These are phyloP conservation scores for Elegia similella DNA, from an alignment of 2,888 invertebrate genomes.

Conservation along the genomic window DNA sequence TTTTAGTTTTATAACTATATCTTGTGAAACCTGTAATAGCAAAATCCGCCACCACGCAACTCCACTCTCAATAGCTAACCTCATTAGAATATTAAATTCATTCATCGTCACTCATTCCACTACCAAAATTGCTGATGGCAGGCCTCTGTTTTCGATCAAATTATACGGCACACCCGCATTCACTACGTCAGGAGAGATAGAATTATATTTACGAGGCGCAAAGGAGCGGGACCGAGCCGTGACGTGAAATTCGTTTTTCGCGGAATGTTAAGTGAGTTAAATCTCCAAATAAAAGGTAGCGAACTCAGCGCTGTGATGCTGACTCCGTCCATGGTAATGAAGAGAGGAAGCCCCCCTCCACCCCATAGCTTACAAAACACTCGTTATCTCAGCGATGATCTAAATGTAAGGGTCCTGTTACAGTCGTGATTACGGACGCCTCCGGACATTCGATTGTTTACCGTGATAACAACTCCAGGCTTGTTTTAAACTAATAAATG, in stretches of 20 bases:
- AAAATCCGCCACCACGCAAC: background rate
- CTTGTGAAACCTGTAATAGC: background rate
- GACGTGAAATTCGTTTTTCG: constrained; percentile 57
- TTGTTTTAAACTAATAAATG: constrained; percentile 40
- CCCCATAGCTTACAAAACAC: constrained; percentile 41
- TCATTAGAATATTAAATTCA: constrained; percentile 34
- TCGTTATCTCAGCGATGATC: constrained; percentile 66
- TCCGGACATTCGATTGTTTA: constrained; percentile 60
- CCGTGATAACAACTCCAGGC: constrained; percentile 44
- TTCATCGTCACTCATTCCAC: constrained; percentile 47
- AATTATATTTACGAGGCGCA: constrained; percentile 38
- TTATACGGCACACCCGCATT: constrained; percentile 55
- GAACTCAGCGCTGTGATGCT: constrained; percentile 60
- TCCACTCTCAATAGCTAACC: constrained; percentile 14
- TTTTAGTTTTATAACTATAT: too few relatives aligned
- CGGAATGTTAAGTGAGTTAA: constrained; percentile 75
- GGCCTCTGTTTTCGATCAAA: constrained; percentile 71
- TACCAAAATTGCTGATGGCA: constrained; percentile 52
- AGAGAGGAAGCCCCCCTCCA: constrained; percentile 26
- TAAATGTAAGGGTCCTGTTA: constrained; percentile 55
- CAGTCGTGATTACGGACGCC: constrained; percentile 57
- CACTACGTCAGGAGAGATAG: constrained; percentile 40
- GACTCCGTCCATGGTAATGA: constrained; percentile 64
- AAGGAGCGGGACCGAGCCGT: constrained; percentile 38
- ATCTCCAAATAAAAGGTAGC: constrained; percentile 75